Conservation (phyloP, 2,113 vertebrate species). For the Muntiacus muntjak region DNA sequence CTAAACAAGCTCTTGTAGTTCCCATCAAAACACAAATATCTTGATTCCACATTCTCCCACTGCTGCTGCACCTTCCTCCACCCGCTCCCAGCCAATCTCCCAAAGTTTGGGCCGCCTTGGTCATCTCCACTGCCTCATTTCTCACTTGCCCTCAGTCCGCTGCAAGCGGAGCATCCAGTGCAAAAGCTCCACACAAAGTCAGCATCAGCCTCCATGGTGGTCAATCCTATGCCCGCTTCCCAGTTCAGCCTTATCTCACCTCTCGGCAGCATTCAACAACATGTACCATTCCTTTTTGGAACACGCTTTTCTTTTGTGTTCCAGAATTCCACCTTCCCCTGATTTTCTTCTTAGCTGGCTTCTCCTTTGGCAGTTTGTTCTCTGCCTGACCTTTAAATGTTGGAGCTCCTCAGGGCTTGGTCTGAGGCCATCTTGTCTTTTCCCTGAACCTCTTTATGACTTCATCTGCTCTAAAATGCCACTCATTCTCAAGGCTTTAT, state of each 20-base stretch:
- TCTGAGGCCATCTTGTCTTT: constrained; percentile 45
- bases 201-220: neutral
- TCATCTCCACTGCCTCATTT: neutral
- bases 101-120: neutral
- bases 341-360: constrained; percentile 22
- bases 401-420: constrained; percentile 45
- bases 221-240: neutral
- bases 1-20: neutral
- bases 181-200: neutral
- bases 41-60: neutral
- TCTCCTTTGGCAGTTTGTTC: constrained; percentile 34
- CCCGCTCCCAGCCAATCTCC: neutral
- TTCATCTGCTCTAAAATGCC: constrained; percentile 19
- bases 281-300: neutral
- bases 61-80: neutral
- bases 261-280: neutral
- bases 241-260: neutral
- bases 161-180: neutral
- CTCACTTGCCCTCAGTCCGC: neutral
- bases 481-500: neutral
- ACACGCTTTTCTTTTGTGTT: neutral
- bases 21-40: neutral
- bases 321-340: constrained; percentile 6
- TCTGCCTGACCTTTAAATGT: constrained; percentile 47
- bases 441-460: constrained; percentile 14